Base-by-base conservation (phyloP, 2,113 vertebrate genomes). In the Balaeniceps rex region DNA sequence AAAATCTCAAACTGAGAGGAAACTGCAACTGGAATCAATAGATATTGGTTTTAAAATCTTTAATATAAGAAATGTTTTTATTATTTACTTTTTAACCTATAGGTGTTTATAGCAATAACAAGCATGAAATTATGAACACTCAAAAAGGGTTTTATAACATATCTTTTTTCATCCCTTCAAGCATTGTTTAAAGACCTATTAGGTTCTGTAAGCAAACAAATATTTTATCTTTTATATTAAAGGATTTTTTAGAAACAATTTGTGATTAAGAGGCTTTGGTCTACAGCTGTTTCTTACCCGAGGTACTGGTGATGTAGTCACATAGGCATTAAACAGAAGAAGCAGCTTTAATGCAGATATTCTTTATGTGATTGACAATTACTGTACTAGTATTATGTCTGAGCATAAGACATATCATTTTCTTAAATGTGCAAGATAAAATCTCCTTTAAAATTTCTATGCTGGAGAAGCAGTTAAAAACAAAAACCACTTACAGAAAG, bases 291-390 rank as follows among this genome's bases (percentile, higher is more conserved):
- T 64, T 94, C 72, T 64, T 94, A 60, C 38, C 33, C 13, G 19
- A 63, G 42, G 19, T 94, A 75, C 38, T 80, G 34, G 31, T 90
- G 36, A 31, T 70, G 49, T 28, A 93, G 54, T 25, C 46, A 34
- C 61, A 54, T 58, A 85, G 64, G 65, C 69, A 76, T 84, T 70
- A 71, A 84, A 87, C 29, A 82, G 77, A 93, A 87, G 54, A 4
- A 89, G 51, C 29, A 68, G 69, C 18, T 68, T 93, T 87, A 97
- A 71, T 85, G 66, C 44, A 83, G 54, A 34, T 79, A 83, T 28
- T 94, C 72, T 87, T 95, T 26, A 54, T 68, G 29, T 93, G 83
- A 70, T 84, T 89, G 69, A 93, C 74, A 79, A 75, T 94, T 89
- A 57, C 42, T 84, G 19, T 82, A 21, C 61, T 40, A 57, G 75